These are phyloP conservation scores for Holacanthus passer DNA, from an alignment of 2,113 vertebrate genomes.

Conservation along the genomic window DNA sequence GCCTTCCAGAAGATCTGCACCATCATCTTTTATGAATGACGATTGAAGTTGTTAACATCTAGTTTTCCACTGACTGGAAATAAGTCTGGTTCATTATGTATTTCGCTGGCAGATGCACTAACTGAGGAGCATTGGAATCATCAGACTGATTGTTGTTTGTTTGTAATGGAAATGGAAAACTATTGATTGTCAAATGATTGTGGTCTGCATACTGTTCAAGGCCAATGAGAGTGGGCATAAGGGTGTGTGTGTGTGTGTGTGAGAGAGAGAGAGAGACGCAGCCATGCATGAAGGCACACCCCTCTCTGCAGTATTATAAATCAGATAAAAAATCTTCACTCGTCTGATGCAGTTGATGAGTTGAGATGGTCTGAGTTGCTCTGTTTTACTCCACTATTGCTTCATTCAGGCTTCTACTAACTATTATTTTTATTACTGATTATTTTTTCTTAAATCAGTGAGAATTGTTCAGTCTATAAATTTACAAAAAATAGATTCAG, in stretches of 20 bases:
- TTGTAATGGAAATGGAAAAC: constrained; percentile 46
- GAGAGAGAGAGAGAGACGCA: neutral
- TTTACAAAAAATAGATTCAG: neutral
- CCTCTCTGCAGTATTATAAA: constrained; percentile 56
- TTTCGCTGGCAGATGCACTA: constrained; percentile 7
- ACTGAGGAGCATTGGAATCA: neutral
- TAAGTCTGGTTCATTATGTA: neutral
- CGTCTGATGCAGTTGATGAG: constrained; percentile 8
- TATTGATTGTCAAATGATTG: constrained; percentile 60
- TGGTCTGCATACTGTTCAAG: constrained; percentile 22
- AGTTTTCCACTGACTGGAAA: constrained; percentile 19
- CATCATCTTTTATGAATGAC: neutral
- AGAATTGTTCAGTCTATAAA: neutral
- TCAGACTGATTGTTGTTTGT: constrained; percentile 23
- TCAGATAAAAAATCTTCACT: constrained; percentile 34
- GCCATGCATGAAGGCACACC: constrained; percentile 40
- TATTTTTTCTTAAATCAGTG: neutral
- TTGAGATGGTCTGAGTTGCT: neutral
- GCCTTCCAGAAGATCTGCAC: neutral
- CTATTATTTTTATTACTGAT: neutral
- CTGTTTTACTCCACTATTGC: neutral
- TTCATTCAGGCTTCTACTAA: neutral
- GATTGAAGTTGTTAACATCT: neutral
- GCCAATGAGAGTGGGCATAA: neutral
- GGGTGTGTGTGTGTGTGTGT: constrained; percentile 11